phyloP scores from a whole-genome alignment of 2,888 invertebrate species.

The Xestobium rufovillosum region DNA sequence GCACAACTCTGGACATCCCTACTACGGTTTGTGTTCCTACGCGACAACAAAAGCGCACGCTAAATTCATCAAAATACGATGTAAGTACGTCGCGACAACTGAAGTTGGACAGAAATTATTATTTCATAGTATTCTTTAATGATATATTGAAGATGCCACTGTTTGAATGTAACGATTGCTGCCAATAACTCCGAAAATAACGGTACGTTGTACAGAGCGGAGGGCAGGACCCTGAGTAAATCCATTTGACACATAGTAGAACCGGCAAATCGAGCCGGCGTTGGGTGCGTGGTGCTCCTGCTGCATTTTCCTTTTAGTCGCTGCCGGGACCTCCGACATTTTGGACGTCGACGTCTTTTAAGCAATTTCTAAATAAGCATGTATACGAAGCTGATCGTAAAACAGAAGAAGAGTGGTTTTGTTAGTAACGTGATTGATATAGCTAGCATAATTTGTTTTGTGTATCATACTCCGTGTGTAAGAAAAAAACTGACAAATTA shows the following conservation, averaged over 20 bases:
- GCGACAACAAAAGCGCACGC: conserved; percentile 1
- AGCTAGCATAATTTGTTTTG: conserved; percentile 38
- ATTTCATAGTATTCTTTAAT: no score
- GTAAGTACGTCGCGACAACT: conserved; percentile 7
- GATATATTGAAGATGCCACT: no score
- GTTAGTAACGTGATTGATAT: conserved; percentile 36
- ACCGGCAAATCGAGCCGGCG: conserved; percentile 21
- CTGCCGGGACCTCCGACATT: conserved; percentile 34
- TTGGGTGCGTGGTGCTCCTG: conserved; percentile 21
- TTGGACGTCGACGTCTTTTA: conserved; percentile 33
- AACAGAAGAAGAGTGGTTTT: conserved; percentile 42
- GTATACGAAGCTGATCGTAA: conserved; percentile 42
- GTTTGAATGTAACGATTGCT: no score
- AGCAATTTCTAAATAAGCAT: conserved; percentile 33
- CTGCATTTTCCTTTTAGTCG: conserved; percentile 29
- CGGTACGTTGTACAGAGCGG: no score
- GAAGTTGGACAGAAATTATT: conserved; percentile 4
- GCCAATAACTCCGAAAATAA: no score
- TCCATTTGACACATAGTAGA: conserved; percentile 4
- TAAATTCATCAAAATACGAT: conserved; percentile 16
- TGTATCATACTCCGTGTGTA: conserved; percentile 42
- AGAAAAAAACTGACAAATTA: conserved; percentile 40
- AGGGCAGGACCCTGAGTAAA: conserved; percentile 17
- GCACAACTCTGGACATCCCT: conserved; percentile 1
- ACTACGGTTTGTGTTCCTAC: not conserved